Conservation (phyloP, 2,113 vertebrate species). For the Onychorhynchus coronatus region DNA sequence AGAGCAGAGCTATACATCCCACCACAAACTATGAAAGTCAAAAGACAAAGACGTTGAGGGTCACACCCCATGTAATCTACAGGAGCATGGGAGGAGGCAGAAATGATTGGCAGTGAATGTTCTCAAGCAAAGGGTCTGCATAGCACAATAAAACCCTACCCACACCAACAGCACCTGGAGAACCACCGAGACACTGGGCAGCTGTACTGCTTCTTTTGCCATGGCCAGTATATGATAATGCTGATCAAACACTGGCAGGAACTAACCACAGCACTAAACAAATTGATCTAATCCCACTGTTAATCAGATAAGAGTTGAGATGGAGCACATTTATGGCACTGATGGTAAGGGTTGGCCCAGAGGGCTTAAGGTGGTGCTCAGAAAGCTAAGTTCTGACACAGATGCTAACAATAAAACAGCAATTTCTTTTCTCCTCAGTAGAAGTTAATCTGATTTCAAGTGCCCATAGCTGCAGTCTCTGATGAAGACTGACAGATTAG, state of each 20-base stretch:
- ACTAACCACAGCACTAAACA: neutral
- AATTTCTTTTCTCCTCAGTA: neutral
- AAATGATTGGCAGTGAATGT: accelerated
- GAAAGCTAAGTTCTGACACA: neutral
- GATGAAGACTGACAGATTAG: neutral
- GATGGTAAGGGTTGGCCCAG: neutral
- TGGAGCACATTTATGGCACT: neutral
- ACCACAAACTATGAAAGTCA: neutral
- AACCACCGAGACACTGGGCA: accelerated
- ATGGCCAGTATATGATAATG: accelerated
- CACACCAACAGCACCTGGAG: neutral
- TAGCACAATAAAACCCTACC: neutral
- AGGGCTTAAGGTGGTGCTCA: neutral
- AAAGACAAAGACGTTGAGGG: neutral
- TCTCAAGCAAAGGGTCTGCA: neutral
- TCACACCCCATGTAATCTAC: neutral
- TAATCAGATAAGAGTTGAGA: neutral
- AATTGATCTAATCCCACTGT: accelerated
- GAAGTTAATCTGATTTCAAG: conserved; percentile 18
- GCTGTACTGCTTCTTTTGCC: neutral
- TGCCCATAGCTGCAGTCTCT: neutral
- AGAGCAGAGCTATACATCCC: neutral
- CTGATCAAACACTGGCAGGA: neutral
- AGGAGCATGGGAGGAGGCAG: neutral
- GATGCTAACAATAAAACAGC: neutral